Conservation (phyloP, 37 sponge, comb jelly and placozoan genomes). For the Hormiphora californensis region DNA sequence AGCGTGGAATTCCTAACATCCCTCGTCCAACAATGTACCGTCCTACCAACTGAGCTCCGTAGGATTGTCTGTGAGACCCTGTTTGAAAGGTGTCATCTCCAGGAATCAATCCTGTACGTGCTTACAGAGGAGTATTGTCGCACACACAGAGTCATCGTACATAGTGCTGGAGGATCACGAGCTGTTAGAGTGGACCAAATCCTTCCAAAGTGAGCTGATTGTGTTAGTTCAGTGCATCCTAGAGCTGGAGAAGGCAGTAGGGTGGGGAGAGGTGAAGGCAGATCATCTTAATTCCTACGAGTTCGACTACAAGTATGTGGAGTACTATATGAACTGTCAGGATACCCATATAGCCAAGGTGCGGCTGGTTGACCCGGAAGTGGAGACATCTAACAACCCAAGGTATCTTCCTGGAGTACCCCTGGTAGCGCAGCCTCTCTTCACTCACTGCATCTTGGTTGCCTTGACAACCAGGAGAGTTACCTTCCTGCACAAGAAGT, state of each 20-base stretch:
- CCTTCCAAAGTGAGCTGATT: constrained; percentile 12
- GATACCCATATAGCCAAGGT: constrained; percentile 51
- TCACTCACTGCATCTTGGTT: constrained; percentile 36
- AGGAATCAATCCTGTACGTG: constrained; percentile 31
- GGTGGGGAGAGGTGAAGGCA: background rate
- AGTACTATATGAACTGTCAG: constrained; percentile 55
- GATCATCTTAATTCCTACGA: background rate
- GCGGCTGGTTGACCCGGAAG: constrained; percentile 34
- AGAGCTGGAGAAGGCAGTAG: background rate
- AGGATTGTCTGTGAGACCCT: constrained; percentile 23
- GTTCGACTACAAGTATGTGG: constrained; percentile 56
- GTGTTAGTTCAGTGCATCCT: constrained; percentile 11
- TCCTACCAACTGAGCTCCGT: background rate
- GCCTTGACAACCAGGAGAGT: constrained; percentile 37
- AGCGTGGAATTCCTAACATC: constrained; percentile 39
- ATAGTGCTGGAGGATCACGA: constrained; percentile 45
- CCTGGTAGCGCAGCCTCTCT: constrained; percentile 28
- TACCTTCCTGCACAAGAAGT: constrained; percentile 54
- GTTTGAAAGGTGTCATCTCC: constrained; percentile 45
- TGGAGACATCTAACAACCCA: constrained; percentile 51
- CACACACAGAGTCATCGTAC: constrained; percentile 28
- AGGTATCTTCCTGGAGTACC: background rate
- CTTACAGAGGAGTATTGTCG: constrained; percentile 15
- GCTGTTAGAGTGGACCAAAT: constrained; percentile 50
- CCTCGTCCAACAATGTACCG: background rate